Conservation (phyloP, 2,797 vertebrate species). For the Pantherophis vulpinus region DNA sequence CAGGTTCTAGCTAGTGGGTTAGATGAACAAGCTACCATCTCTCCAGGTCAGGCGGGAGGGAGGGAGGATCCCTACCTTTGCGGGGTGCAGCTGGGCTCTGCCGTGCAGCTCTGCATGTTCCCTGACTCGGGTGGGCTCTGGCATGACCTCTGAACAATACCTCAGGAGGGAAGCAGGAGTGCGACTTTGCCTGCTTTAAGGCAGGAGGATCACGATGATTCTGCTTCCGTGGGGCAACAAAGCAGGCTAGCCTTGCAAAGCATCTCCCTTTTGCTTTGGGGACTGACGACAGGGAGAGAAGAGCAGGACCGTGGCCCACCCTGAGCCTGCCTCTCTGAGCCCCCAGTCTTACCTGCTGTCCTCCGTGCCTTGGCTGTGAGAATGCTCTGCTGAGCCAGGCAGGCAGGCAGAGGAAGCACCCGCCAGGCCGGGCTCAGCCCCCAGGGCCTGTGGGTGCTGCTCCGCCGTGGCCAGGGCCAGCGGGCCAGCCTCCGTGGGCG, state of each 20-base stretch:
- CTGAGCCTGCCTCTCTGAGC: conserved; percentile 37
- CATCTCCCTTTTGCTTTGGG: not conserved
- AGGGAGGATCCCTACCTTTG: not conserved
- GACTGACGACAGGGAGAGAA: not conserved
- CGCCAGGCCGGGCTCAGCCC: conserved; percentile 75
- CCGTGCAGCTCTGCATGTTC: not conserved
- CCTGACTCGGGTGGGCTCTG: not conserved
- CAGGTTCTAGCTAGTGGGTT: conserved; percentile 25
- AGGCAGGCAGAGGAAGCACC: conserved; percentile 73
- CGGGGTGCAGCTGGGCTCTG: too few species aligned
- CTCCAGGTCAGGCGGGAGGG: not conserved
- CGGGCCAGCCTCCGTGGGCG: conserved; percentile 84
- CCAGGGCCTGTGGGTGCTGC: conserved; percentile 72
- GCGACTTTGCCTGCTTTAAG: not conserved
- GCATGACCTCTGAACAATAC: not conserved
- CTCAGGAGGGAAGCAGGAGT: not conserved
- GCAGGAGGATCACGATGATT: too few species aligned
- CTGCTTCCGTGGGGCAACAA: not conserved
- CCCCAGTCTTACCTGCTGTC: conserved; percentile 88
- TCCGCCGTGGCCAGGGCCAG: conserved; percentile 73
- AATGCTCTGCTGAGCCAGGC: conserved; percentile 79
- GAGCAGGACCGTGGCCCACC: too few species aligned
- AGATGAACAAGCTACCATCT: not conserved
- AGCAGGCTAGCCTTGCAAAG: too few species aligned
- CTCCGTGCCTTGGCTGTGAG: conserved; percentile 78